Percentiles rank a stretch among this genome's conserved stretches.
Conservation (phyloP, 1,140 invertebrate species). For the Musca vetustissima region DNA sequence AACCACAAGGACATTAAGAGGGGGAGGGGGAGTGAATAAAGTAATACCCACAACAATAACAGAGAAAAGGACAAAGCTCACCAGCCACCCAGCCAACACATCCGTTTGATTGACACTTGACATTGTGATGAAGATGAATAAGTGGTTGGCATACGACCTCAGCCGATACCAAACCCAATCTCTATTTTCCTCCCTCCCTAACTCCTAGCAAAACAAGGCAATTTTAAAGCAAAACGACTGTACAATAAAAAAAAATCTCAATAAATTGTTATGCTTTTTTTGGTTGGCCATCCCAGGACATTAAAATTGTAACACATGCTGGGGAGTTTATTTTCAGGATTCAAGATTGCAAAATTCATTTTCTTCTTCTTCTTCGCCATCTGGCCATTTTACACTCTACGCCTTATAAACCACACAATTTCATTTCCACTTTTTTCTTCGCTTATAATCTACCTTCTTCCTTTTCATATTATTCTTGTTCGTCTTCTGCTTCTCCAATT, state of each 20-base stretch:
- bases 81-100: neutral
- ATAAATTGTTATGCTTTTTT: no score
- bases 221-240: neutral
- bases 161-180: neutral
- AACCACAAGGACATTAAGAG: neutral
- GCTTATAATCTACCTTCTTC: neutral
- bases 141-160: slow-evolving; percentile 4
- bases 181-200: neutral
- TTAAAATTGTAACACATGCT: neutral
- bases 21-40: neutral
- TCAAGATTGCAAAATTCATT: neutral
- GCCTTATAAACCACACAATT: neutral
- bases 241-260: neutral
- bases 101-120: slow-evolving; percentile 19
- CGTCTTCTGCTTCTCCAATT: no score
- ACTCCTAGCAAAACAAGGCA: neutral
- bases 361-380: neutral
- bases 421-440: no score
- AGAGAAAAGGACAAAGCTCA: neutral
- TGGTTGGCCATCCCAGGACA: neutral
- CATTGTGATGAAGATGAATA: slow-evolving; percentile 16
- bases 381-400: neutral
- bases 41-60: no score
- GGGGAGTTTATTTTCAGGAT: no score
- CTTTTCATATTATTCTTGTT: neutral